Evolutionary conservation across 2,888 invertebrate genomes (phyloP).

Genomic region (Rotaria magnacalcarata): DNA sequence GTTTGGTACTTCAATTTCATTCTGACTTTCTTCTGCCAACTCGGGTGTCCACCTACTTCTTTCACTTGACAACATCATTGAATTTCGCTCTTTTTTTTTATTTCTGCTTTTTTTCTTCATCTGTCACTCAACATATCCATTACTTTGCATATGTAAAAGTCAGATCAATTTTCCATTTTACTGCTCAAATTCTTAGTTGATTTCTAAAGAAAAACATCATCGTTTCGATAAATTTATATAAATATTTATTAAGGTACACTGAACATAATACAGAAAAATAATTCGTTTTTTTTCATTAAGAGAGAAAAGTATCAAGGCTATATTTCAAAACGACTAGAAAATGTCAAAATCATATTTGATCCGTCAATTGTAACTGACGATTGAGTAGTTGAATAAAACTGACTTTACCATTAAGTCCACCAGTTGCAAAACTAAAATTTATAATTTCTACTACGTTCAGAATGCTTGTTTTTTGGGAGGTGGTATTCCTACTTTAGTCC

Average conservation of each 20-base stretch:
- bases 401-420: background rate
- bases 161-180: background rate
- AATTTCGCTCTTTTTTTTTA: background rate
- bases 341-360: background rate
- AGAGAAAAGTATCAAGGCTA: background rate
- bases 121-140: background rate
- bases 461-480: too few species aligned
- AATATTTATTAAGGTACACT: background rate
- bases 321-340: background rate
- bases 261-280: background rate
- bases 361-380: constrained; percentile 1
- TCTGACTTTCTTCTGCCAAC: background rate
- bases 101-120: too few species aligned
- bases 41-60: background rate
- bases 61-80: background rate
- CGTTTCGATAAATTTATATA: background rate
- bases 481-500: background rate
- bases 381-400: background rate
- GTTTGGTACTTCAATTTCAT: background rate
- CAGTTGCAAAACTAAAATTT: background rate
- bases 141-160: background rate
- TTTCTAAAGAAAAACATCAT: background rate
- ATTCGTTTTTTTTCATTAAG: background rate
- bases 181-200: background rate
- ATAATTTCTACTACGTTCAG: background rate